Conservation (phyloP, 2,113 vertebrate genomes). For the Dryoscopus gambensis region DNA sequence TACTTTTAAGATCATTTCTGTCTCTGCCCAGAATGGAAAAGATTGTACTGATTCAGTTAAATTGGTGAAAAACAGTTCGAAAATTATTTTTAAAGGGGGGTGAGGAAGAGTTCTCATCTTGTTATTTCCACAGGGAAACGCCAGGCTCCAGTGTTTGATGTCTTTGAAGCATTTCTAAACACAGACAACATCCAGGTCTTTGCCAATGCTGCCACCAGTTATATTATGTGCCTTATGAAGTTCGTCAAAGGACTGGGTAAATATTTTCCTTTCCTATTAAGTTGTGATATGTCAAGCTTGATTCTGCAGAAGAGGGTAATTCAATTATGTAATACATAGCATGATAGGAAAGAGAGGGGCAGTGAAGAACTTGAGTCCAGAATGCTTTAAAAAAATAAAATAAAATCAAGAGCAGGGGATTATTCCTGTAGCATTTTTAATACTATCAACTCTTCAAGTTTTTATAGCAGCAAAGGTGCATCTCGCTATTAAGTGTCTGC, state of each 20-base stretch:
- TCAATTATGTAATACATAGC: not conserved
- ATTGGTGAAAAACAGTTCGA: not conserved
- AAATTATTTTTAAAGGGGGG: not conserved
- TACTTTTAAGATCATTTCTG: not conserved
- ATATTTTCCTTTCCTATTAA: not conserved
- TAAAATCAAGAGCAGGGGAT: not conserved
- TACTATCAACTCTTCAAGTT: not conserved
- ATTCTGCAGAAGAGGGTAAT: not conserved
- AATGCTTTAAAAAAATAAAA: not conserved
- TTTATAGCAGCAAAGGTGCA: not conserved
- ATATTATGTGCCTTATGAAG: conserved; percentile 99
- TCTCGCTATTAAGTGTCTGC: not conserved
- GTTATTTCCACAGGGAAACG: conserved; percentile 80
- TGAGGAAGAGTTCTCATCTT: not conserved
- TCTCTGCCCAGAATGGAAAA: not conserved
- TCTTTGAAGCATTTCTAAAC: conserved; percentile 97
- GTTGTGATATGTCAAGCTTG: not conserved
- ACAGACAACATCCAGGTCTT: conserved; percentile 99
- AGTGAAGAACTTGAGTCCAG: not conserved
- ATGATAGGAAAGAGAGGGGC: not conserved
- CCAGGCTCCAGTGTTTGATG: conserved; percentile 95
- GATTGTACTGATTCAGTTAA: not conserved
- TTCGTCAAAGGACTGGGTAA: conserved; percentile 97
- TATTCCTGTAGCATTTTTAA: not conserved
- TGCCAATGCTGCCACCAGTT: conserved; percentile 95